phyloP scores from a whole-genome alignment of 1,140 invertebrate genomes.

The Drosophila ohnishii region DNA sequence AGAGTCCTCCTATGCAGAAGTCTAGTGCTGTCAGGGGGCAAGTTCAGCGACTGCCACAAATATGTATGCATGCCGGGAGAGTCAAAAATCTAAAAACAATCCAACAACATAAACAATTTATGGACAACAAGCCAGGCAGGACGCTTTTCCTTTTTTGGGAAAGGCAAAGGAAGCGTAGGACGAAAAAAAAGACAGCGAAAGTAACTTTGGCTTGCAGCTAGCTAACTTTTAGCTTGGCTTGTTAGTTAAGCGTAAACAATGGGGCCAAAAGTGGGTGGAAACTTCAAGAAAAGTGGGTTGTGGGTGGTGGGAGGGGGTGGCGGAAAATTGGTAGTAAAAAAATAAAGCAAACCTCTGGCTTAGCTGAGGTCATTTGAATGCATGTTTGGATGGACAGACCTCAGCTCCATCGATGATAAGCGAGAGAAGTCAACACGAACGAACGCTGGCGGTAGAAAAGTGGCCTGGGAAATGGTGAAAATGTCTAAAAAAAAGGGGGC shows the following conservation, averaged over 20 bases:
- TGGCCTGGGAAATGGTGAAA: conserved; percentile 18
- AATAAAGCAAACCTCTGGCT: conserved; percentile 21
- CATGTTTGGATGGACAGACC: conserved; percentile 49
- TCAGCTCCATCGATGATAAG: conserved; percentile 69
- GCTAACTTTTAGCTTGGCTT: conserved; percentile 71
- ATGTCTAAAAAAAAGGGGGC: conserved; percentile 12
- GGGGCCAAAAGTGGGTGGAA: conserved; percentile 22
- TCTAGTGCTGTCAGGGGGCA: conserved; percentile 38
- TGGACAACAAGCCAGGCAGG: conserved; percentile 56
- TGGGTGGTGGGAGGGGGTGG: background rate
- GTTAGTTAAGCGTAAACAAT: conserved; percentile 75
- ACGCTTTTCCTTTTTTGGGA: conserved; percentile 37
- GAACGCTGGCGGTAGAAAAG: conserved; percentile 1
- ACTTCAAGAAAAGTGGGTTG: background rate
- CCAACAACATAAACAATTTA: conserved; percentile 73
- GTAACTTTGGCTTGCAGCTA: conserved; percentile 51
- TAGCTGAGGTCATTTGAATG: conserved; percentile 69
- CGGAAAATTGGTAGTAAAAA: background rate
- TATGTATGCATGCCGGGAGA: conserved; percentile 21
- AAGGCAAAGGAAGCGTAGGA: conserved; percentile 17
- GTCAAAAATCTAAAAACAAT: conserved; percentile 31
- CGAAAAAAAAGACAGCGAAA: background rate
- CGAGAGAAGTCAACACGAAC: conserved; percentile 29
- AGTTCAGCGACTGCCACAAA: conserved; percentile 76
- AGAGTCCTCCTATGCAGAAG: background rate